A percentile compares a stretch with the other conserved stretches of the same genome.
Conservation (phyloP, 2,888 invertebrate genomes). For the Epicampocera succincta region DNA sequence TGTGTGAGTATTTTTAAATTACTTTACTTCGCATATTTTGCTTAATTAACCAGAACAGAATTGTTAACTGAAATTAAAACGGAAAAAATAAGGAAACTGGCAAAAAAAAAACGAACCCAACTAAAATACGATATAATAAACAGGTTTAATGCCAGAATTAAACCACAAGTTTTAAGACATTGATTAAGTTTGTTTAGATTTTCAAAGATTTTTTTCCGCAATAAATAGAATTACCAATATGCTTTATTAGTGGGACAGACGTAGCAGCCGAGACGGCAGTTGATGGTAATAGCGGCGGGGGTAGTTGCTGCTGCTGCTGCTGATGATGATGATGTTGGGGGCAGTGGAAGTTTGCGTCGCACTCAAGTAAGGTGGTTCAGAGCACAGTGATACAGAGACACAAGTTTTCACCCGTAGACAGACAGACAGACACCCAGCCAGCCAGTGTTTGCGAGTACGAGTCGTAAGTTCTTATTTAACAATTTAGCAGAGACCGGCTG, state of each 20-base stretch:
- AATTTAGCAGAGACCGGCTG: conserved; percentile 61
- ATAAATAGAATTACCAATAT: conserved; percentile 63
- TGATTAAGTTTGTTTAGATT: conserved; percentile 69
- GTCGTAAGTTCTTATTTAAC: conserved; percentile 47
- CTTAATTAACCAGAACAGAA: conserved; percentile 63
- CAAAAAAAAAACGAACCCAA: conserved; percentile 10
- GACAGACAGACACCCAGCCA: not conserved
- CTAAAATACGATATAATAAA: conserved; percentile 51
- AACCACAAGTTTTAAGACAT: conserved; percentile 66
- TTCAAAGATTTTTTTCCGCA: conserved; percentile 67
- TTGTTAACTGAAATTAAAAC: conserved; percentile 44
- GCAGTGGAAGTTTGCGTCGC: conserved; percentile 43
- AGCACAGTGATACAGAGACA: conserved; percentile 38
- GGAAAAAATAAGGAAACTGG: conserved; percentile 1
- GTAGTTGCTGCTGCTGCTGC: not conserved
- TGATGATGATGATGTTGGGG: conserved; percentile 38
- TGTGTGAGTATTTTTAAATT: conserved; percentile 31
- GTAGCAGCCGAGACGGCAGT: conserved; percentile 15
- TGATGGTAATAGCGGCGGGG: conserved; percentile 2
- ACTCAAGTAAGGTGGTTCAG: conserved; percentile 56
- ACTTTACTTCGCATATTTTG: conserved; percentile 54
- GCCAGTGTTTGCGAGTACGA: conserved; percentile 3
- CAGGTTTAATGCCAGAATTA: conserved; percentile 60
- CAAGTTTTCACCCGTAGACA: conserved; percentile 2
- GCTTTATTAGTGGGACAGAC: conserved; percentile 60